Base-by-base conservation (phyloP, 1,140 invertebrate species). In the Ostrea denselamellosa region DNA sequence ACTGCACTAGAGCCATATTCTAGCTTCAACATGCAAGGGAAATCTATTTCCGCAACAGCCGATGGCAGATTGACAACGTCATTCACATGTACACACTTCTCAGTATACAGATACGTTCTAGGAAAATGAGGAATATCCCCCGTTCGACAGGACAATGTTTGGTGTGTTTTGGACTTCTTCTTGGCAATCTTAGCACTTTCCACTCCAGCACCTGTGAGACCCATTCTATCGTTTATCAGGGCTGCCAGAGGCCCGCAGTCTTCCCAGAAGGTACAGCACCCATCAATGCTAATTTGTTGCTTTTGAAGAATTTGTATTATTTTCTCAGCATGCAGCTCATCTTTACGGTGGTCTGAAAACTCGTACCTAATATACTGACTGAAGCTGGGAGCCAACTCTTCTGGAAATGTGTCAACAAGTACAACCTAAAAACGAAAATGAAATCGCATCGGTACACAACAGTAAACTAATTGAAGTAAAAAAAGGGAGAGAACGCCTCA, bases 1-100 rank as follows among this genome's bases (percentile, higher is more conserved):
- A 92, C 91, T 9, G 91, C 91, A 44, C 91, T 89, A 12, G 90
- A 92, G 0, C 91, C 92, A 44, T 91, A 90, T 52, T 92, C 91
- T n/a, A 90, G 89, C 58, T 93, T 93, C 53, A 93, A 54, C 0
- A 92, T 77, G 3, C 89, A 86, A 2, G 92, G 92, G 12, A 90
- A 85, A 44, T 62, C 58, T 2, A 88, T 34, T 25, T 89, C 22
- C 4, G 22, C 44, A 12, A 86, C 28, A 2, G 86, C 85, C 8
- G 54, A 14, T 0, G 71, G n/a, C 17, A 90, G 89, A 53, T 92
- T 89, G 0, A 22, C 19, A 10, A 81, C 51, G 14, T 53, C 71
- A 14, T 87, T 65, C 5, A 92, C 86, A 22, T 77, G 86, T 28
- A 65, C 10, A 10, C 81, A 62, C 28, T 85, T 87, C 12, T 65